Evolutionary conservation across 92 coral and sea anemone species (phyloP).

Genomic region (Epizoanthus scotinus): DNA sequence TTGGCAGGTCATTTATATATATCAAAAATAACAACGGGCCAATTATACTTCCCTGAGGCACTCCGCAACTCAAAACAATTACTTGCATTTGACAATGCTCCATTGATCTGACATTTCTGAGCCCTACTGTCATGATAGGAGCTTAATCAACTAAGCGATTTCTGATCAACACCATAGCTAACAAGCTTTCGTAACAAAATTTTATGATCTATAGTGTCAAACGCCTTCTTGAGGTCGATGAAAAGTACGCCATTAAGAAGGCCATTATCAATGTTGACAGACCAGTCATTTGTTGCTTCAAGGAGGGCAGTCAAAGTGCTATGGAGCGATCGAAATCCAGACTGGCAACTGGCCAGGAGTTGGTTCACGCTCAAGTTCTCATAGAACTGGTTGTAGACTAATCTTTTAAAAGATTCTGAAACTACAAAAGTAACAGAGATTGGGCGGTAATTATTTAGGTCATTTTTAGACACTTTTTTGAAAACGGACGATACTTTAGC

Average conservation of each 20-base stretch:
- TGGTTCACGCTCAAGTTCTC: conserved; percentile 1
- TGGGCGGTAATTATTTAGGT: conserved; percentile 1
- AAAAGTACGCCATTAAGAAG: conserved; percentile 13
- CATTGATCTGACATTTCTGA: not conserved
- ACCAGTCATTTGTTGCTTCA: conserved; percentile 9
- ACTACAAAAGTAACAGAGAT: not conserved
- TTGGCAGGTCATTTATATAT: no score
- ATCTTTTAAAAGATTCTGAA: not conserved
- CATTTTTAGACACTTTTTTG: not conserved
- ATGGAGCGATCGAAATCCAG: conserved; percentile 12
- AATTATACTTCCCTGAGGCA: conserved; percentile 8
- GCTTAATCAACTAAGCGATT: no score
- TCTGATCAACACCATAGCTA: no score
- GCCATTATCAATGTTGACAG: conserved; percentile 14
- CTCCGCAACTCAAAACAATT: conserved; percentile 20
- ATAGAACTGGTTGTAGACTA: not conserved
- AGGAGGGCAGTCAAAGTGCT: not conserved
- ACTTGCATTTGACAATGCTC: conserved; percentile 14
- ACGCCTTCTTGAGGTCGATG: conserved; percentile 17
- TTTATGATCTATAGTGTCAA: conserved; percentile 7
- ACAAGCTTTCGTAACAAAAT: no score
- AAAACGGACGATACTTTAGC: not conserved
- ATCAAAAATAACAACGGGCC: conserved; percentile 3
- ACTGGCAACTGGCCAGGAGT: conserved; percentile 5
- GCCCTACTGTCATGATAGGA: no score